phyloP scores from a whole-genome alignment of 2,888 invertebrate genomes.

The Ormyrus rosae region DNA sequence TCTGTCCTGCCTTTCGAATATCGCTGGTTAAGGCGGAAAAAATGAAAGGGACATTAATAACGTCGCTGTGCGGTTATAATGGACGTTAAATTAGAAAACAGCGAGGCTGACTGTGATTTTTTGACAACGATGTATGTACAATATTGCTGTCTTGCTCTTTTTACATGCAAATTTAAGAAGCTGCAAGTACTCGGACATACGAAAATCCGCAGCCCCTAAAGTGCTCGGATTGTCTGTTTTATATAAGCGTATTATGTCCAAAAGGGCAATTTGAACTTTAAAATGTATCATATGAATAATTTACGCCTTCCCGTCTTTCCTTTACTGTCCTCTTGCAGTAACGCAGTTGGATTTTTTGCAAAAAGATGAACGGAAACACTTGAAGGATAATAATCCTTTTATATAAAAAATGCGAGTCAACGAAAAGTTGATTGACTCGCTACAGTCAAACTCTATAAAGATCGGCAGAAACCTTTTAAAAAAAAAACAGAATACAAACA shows the following conservation, averaged over 20 bases:
- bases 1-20: too few species aligned
- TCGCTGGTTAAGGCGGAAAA: neutral
- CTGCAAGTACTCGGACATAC: neutral
- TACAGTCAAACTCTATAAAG: too few species aligned
- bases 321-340: neutral
- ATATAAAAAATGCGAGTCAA: too few species aligned
- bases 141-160: neutral
- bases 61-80: neutral
- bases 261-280: slow-evolving; percentile 7
- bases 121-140: neutral
- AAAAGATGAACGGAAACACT: too few species aligned
- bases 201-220: neutral
- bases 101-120: neutral
- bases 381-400: too few species aligned
- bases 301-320: neutral
- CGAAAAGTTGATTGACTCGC: too few species aligned
- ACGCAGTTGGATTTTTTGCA: too few species aligned
- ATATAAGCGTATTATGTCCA: neutral
- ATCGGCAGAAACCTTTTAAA: too few species aligned
- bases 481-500: too few species aligned
- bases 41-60: too few species aligned
- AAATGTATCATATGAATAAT: slow-evolving; percentile 8
- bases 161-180: neutral
- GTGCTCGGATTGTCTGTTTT: slow-evolving; percentile 25
- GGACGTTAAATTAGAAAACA: neutral